Evolutionary conservation across 2,113 vertebrate genomes (phyloP), one percentile per base, ranked within the genome.

Genomic region (Microtus montanus): DNA sequence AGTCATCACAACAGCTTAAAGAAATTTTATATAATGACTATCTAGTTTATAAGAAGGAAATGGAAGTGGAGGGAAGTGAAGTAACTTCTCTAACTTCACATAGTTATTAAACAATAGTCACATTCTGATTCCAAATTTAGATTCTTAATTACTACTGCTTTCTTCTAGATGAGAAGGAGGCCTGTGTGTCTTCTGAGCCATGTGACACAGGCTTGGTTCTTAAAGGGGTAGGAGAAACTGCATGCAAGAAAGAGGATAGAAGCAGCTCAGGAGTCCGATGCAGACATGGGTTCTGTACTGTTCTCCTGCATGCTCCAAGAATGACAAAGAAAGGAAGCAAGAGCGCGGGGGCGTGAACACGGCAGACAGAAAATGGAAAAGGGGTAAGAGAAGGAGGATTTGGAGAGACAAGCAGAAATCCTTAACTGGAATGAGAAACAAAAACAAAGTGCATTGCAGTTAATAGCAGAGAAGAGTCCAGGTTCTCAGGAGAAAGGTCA

Each of bases 381-480:
- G 78, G 5, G 74, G 35, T 28, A 64, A 82, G 93, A 79, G 30
- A 54, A 54, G 54, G 86, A 96, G 74, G 13, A 90, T 1, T 63
- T 64, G 49, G 49, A 49, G 79, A 97, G 17, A 88, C 30, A 66
- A 52, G 83, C 9, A 78, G 89, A 88, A 90, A 44, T 30, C 93
- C 91, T 84, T 19, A 17, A 35, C 47, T 0, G 22, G 89, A 79
- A 93, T 52, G 80, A 93, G n/a, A 26, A n/a, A 64, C 22, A 61
- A 83, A 24, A 30, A 24, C 83, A 30, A 73, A 95, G n/a, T 4
- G 20, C 17, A 38, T 70, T 47, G 49, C 90, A 28, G 82, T 86
- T 66, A 86, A 74, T 63, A 78, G 89, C 35, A 87, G 93, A 90
- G 93, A 71, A 63, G 89, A 95, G 90, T 12, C 1, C 85, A 64